Evolutionary conservation across 2,797 vertebrate genomes (phyloP).

Genomic region (Cossypha dichroa): DNA sequence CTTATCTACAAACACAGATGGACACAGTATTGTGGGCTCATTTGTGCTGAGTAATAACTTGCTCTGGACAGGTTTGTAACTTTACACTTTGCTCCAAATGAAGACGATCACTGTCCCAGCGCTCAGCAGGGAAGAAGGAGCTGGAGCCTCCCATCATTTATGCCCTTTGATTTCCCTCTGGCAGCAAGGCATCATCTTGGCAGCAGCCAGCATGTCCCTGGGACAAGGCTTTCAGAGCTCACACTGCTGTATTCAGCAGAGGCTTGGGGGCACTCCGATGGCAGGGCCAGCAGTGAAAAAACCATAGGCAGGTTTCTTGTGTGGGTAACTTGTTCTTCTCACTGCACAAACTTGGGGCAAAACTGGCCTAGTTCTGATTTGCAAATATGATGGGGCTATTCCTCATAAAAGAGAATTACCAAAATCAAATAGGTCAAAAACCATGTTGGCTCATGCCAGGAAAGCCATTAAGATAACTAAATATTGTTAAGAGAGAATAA

Average conservation of each 20-base stretch:
- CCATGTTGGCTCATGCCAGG: not conserved
- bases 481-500: conserved; percentile 23
- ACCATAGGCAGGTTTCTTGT: not conserved
- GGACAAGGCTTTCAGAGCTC: not conserved
- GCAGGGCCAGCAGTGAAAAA: not conserved
- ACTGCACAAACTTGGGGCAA: not conserved
- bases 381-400: not conserved
- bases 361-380: not conserved
- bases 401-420: not conserved
- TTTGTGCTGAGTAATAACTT: not conserved
- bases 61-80: not conserved
- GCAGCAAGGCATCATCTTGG: fast-evolving
- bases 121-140: not conserved
- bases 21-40: not conserved
- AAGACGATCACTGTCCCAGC: not conserved
- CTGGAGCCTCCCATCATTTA: not conserved
- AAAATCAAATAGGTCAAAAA: conserved; percentile 12
- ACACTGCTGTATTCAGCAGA: fast-evolving
- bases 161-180: not conserved
- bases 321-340: not conserved
- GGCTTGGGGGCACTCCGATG: not conserved
- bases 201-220: not conserved
- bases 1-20: not conserved
- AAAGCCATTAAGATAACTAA: conserved; percentile 46
- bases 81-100: not conserved